A percentile compares a stretch with the other conserved stretches of the same genome.
phyloP scores from a whole-genome alignment of 2,797 vertebrate species.

The Phyllotis vaccarum region DNA sequence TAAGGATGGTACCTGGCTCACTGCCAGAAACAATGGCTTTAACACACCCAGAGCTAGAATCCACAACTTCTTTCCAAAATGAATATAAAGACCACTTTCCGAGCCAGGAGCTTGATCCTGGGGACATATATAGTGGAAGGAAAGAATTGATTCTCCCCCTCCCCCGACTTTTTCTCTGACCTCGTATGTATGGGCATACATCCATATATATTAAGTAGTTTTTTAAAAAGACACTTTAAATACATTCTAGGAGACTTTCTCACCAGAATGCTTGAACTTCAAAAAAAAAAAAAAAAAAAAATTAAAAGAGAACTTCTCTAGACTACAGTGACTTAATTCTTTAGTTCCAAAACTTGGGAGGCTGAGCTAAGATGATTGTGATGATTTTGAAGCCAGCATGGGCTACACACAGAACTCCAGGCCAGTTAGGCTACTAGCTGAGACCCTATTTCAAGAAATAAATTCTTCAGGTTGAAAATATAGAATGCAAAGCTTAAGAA shows the following conservation, averaged over 20 bases:
- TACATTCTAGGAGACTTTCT: slow-evolving; percentile 11
- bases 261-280: background rate
- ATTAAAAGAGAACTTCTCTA: background rate
- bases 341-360: background rate
- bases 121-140: background rate
- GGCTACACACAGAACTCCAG: background rate
- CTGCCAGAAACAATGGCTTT: background rate
- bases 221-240: background rate
- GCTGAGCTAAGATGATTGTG: background rate
- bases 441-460: background rate
- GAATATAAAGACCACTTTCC: background rate
- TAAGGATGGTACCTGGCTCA: background rate
- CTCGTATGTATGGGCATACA: background rate
- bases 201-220: background rate
- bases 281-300: background rate
- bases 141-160: background rate
- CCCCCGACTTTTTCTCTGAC: background rate
- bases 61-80: background rate
- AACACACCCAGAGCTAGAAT: background rate
- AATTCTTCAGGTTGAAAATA: slow-evolving; percentile 26
- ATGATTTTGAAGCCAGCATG: background rate
- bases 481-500: background rate
- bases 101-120: background rate
- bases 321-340: background rate
- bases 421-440: background rate